Conservation (phyloP, 2,797 vertebrate genomes). For the Phataginus tricuspis region DNA sequence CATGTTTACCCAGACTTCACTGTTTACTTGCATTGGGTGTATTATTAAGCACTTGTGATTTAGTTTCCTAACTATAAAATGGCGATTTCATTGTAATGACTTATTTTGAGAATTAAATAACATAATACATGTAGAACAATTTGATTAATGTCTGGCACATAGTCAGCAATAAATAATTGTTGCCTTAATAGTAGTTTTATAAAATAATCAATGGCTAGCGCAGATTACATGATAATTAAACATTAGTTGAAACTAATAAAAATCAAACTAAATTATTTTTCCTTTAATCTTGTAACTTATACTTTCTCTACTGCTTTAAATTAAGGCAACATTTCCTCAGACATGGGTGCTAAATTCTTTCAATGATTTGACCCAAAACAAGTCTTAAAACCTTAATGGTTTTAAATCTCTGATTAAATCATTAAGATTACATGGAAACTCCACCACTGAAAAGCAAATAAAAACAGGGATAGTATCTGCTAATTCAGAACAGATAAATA, state of each 20-base stretch:
- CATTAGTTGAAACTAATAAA: not conserved
- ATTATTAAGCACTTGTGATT: not conserved
- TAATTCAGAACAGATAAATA: constrained; percentile 9
- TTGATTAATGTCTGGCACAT: not conserved
- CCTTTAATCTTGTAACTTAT: not conserved
- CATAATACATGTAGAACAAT: not conserved
- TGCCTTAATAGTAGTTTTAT: not conserved
- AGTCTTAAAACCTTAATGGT: not conserved
- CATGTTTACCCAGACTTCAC: not conserved
- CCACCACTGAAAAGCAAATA: not conserved
- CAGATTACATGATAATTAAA: not conserved
- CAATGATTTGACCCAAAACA: not conserved
- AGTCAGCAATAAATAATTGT: not conserved
- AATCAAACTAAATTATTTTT: not conserved
- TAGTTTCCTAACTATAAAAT: not conserved
- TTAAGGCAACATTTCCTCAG: not conserved
- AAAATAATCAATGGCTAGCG: not conserved
- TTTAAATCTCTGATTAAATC: not conserved
- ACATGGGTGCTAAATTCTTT: not conserved
- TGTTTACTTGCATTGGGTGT: not conserved
- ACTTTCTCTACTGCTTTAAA: not conserved
- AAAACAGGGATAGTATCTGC: not conserved
- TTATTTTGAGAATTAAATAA: not conserved
- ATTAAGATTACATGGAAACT: not conserved
- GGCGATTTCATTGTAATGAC: not conserved